Evolutionary conservation across 1,140 invertebrate genomes (phyloP), one percentile per base, ranked within the genome.

Genomic region (Geopemphigus sp.): DNA sequence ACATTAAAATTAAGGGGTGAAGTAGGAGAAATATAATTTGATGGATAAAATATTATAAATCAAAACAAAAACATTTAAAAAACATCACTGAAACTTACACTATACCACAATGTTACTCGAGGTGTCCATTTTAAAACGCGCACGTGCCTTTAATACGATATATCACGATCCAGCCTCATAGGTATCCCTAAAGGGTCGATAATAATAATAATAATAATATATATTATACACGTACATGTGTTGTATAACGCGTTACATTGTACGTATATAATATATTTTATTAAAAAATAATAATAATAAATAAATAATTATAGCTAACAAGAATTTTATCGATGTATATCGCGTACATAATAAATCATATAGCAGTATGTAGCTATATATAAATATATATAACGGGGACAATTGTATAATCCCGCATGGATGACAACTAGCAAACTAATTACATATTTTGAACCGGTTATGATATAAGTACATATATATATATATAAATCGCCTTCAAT

Each of bases 341-440:
- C 4, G 17, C 22, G 47, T 12, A 11, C 12, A 50, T 50, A 12
- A 10, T 39, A 39, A 4, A 39, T 39, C 32, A 39, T 39, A 4
- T 39, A 4, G 32, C 32, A 39, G 32, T 39, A 39, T 39, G 32
- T 39, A 39, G 4, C 1, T 50, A 54, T 17, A 19, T 6, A 54
- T 54, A 12, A 1, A 17, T 39, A 39, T 39, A 54, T 53, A 53
- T 53, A 5, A 11, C 11, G 50, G 61, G 61, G 29, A 26, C 32
- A 22, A 66, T 68, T 68, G 66, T 68, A 47, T 68, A 68, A 17
- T 68, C 45, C 17, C 45, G 6, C 14, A 5, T 14, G 12, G 64
- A 68, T 68, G 66, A 68, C 66, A 50, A 68, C 47, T n/a, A 12
- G 47, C 66, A 50, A 50, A 50, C 66, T 68, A 68, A 68, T 68